Base-by-base conservation (phyloP, 2,888 invertebrate species). In the Dusona sp. region DNA sequence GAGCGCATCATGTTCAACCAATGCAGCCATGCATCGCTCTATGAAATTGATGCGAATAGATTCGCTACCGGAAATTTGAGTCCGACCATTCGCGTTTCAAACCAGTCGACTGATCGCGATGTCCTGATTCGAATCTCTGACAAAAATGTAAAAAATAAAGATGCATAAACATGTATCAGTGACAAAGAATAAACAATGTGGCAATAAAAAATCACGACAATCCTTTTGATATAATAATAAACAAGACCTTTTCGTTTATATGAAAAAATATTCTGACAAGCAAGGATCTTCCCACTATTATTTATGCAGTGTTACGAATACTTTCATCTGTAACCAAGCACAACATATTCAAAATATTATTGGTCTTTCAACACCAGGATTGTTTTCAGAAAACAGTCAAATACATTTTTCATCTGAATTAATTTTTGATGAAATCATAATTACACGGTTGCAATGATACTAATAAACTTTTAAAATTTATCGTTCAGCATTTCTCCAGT, bases 21-120 rank as follows among this genome's bases (percentile, higher is more conserved):
- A 48, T 70, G 68, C 38, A 42, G 22, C 29, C 67, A 42, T 33
- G 57, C 74, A 61, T 80, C 57, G 48, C 65, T 36, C 54, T 79
- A 73, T 54, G 61, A 79, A 79, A 79, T 79, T 83, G 65, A 79
- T 79, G 65, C 51, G 54, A 48, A 64, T 65, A 48, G 45, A 74
- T 84, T 84, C 72, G 57, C 29, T 6, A n/a, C 42, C 45, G 65
- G 38, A 79, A 72, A 73, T 83, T 79, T 61, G 64, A 38, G 67
- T 67, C 25, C 38, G 42, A 36, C 54, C 77, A 33, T 70, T 74
- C 25, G 36, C 6, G 25, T 36, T 33, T 70, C 38, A 9, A 48
- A 36, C 29, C 64, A 29, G 77, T 83, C 22, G 67, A 33, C 19
- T 61, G 19, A n/a, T 65, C 65, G 16, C 3, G 3, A 64, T 65